Evolutionary conservation across 2,797 vertebrate genomes (phyloP), one percentile per base, ranked within the genome.

Genomic region (Microctenopoma stevenorrisi): DNA sequence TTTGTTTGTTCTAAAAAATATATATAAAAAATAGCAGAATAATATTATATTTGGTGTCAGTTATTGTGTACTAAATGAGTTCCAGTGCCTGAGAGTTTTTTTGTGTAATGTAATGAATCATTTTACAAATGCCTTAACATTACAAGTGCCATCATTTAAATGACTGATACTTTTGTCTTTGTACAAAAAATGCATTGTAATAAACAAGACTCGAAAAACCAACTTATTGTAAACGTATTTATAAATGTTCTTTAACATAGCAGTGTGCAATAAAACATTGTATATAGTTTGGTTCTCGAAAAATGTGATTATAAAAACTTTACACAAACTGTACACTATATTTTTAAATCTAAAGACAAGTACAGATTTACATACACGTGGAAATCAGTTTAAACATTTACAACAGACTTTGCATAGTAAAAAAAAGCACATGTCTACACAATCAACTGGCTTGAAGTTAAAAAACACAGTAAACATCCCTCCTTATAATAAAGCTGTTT

Each of bases 141-240:
- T 47, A 35, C 4, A 67, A 75, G 72, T 87, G 77, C 74, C 74
- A 76, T 61, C 3, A 59, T 70, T 81, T 83, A 53, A 63, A 40
- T 33, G 14, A 71, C 12, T 60, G 22, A 10, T 12, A 69, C 14
- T 9, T 67, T 56, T 64, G 15, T 59, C 53, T 77, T 64, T 67
- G n/a, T 65, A 72, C 44, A 63, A 66, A 28, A 2, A 6, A 72
- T 33, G 57, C 64, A 62, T 61, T 9, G 30, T 10, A 74, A 71
- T 35, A 70, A 76, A 78, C 11, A 58, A 3, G 28, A 74, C 16
- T 22, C 22, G 22, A 22, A 79, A 48, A n/a, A 50, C 37, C 44
- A 68, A 44, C 52, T 33, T 76, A 22, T 22, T 81, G 16, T 28
- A 7, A 10, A 64, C 89, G 86, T 85, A 76, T 82, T 87, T 75